Evolutionary conservation across 2,888 invertebrate genomes (phyloP), one percentile per base, ranked within the genome.

Genomic region (Silvanus unidentatus): DNA sequence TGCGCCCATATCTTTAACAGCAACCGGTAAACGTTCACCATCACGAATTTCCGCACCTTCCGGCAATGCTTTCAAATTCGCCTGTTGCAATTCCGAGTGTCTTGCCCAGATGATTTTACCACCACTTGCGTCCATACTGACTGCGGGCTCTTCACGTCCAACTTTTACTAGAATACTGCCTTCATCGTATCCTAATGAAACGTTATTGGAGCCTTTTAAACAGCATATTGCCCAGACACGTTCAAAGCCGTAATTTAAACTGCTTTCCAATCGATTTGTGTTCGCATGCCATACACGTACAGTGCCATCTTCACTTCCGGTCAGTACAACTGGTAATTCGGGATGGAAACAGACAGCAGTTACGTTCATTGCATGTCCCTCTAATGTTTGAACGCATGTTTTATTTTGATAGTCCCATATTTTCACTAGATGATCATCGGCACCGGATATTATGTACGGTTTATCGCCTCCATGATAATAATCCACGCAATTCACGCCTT

Each of bases 391-490:
- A 0, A 99, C 98, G 71, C 98, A 99, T 0, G 96, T 97, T 75
- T 99, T 99, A 73, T 98, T 99, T 73, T 99, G 92, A 70, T 99
- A 99, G 68, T 99, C 99, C 99, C 99, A 99, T 62, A 99, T 99
- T 75, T 98, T 99, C 4, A 98, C 96, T 36, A 91, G 78, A 42
- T 94, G 83, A 72, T 99, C 99, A 70, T 99, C 99, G 16, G 98
- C 98, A 2, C 99, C 99, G 40, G 98, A 98, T 65, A 97, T 98
- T 42, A 99, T 77, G 69, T 99, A 99, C 0, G 99, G 99, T 64
- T 99, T 99, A 68, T 99, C 99, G 35, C 66, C 98, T 5, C 96
- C 98, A 65, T 96, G 91, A 69, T 99, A 99, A 67, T 99, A 99
- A 72, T 99, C 98, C 0, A 99, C 94, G 72, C 98, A 98, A 71